Conservation (phyloP, 2,888 invertebrate species). For the Heteromyza rotundicornis region DNA sequence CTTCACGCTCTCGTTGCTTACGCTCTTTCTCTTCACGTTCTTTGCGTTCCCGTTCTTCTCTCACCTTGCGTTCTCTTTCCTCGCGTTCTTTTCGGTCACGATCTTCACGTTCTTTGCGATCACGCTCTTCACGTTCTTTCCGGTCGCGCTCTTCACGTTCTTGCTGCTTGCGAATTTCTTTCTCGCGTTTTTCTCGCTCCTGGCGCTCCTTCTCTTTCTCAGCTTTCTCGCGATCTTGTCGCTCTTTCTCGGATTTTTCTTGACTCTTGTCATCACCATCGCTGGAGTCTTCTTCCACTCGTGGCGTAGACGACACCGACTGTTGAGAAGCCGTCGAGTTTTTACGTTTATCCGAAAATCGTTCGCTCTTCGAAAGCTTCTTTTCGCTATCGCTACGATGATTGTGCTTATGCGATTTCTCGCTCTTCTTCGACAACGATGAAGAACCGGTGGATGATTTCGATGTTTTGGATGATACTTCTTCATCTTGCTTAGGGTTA, state of each 20-base stretch:
- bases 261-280: slow-evolving; percentile 41
- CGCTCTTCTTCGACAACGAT: slow-evolving; percentile 35
- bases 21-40: slow-evolving; percentile 41
- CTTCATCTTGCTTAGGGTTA: slow-evolving; percentile 17
- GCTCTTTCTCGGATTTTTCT: slow-evolving; percentile 40
- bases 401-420: slow-evolving; percentile 56
- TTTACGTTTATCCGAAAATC: slow-evolving; percentile 46
- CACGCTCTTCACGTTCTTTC: slow-evolving; percentile 54
- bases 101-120: slow-evolving; percentile 48
- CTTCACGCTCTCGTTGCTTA: slow-evolving; percentile 45
- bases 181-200: slow-evolving; percentile 40
- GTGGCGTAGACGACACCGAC: slow-evolving; percentile 39
- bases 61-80: slow-evolving; percentile 51
- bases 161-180: slow-evolving; percentile 52
- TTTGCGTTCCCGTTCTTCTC: slow-evolving; percentile 51
- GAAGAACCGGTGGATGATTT: slow-evolving; percentile 37
- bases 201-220: slow-evolving; percentile 35
- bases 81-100: slow-evolving; percentile 51
- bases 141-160: slow-evolving; percentile 25
- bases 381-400: slow-evolving; percentile 43
- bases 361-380: slow-evolving; percentile 27
- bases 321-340: slow-evolving; percentile 44
- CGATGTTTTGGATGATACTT: slow-evolving; percentile 29
- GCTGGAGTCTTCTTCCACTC: slow-evolving; percentile 45
- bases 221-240: background rate